A percentile compares a stretch with the other conserved stretches of the same genome.
Evolutionary conservation across 2,797 vertebrate species (phyloP).

Genomic region (Prunella strophiata): DNA sequence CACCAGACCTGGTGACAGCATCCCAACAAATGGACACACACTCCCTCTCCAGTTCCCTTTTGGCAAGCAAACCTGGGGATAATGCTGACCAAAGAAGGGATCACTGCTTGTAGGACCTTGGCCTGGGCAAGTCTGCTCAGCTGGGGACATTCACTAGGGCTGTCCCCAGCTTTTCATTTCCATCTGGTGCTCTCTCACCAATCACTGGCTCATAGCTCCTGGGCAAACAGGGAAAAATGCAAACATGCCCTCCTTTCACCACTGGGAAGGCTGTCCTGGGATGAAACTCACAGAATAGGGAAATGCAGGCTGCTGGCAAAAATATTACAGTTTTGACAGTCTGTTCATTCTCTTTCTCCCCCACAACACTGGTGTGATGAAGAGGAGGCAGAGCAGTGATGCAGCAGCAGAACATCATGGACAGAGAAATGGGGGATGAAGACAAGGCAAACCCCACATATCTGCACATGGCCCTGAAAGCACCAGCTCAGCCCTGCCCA

Average conservation of each 20-base stretch:
- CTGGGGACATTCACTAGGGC: background rate
- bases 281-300: background rate
- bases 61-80: background rate
- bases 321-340: background rate
- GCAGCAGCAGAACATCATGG: background rate
- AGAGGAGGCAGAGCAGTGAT: background rate
- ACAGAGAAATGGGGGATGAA: background rate
- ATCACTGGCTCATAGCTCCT: background rate
- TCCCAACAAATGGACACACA: background rate
- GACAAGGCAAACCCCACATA: background rate
- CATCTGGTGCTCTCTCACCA: background rate
- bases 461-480: background rate
- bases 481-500: background rate
- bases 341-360: background rate
- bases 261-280: background rate
- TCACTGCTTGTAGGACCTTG: background rate
- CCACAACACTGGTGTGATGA: background rate
- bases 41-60: background rate
- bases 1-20: background rate
- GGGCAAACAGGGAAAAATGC: background rate
- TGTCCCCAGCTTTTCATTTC: background rate
- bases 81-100: background rate
- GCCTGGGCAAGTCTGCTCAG: background rate
- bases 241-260: background rate
- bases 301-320: background rate